Conservation (phyloP, 2,888 invertebrate species). For the Hyppa rectilinea region DNA sequence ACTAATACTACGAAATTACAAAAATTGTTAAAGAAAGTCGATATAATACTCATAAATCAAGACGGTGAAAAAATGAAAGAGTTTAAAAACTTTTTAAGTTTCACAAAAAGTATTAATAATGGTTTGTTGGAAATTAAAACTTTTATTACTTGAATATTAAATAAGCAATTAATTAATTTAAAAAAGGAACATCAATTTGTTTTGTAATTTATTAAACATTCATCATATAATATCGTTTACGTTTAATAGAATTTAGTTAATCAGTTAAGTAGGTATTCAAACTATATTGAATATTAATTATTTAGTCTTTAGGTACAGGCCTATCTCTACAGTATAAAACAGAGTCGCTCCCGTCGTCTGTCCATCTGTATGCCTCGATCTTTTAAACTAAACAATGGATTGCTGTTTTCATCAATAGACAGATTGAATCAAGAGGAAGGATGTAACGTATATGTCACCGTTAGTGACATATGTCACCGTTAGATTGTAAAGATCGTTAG, state of each 20-base stretch:
- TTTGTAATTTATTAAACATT: constrained; percentile 29
- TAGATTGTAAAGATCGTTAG: too few relatives aligned
- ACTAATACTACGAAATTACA: too few relatives aligned
- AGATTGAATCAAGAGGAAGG: too few relatives aligned
- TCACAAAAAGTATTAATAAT: constrained; percentile 15
- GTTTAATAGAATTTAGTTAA: constrained; percentile 13
- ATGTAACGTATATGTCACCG: too few relatives aligned
- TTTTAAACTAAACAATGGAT: too few relatives aligned
- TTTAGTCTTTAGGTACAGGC: too few relatives aligned
- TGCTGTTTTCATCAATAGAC: too few relatives aligned
- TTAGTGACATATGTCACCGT: too few relatives aligned
- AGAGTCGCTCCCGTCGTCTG: too few relatives aligned
- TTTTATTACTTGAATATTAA: constrained; percentile 24
- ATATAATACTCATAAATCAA: constrained; percentile 28
- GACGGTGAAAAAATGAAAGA: background rate
- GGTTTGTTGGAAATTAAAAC: constrained; percentile 30
- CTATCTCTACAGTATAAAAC: too few relatives aligned
- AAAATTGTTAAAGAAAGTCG: background rate
- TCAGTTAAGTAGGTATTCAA: background rate
- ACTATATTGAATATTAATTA: background rate
- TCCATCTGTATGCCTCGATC: too few relatives aligned
- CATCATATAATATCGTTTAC: constrained; percentile 12
- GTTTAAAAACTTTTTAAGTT: constrained; percentile 30
- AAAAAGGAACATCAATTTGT: constrained; percentile 6
- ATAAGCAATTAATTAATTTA: constrained; percentile 34